Percentiles rank a stretch among this genome's conserved stretches.
Evolutionary conservation across 1,140 invertebrate species (phyloP).

Genomic region (Vanessa atalanta): DNA sequence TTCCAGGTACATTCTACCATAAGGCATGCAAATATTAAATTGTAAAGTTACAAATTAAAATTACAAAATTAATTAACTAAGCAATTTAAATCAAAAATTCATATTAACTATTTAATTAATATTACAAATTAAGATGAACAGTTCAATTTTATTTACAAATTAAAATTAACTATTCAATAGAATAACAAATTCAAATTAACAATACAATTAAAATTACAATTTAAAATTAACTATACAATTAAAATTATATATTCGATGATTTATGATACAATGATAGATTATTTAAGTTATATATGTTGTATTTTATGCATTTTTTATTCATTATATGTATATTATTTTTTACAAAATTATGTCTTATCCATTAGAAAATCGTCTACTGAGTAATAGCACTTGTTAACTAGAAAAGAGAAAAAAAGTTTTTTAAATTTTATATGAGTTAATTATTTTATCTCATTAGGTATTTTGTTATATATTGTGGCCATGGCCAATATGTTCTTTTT

Average conservation of each 20-base stretch:
- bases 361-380: slow-evolving; percentile 10
- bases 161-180: too few species aligned
- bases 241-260: slow-evolving; percentile 9
- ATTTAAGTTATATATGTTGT: slow-evolving; percentile 2
- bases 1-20: too few species aligned
- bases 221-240: slow-evolving; percentile 9
- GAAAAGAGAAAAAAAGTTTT: slow-evolving; percentile 7
- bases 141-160: too few species aligned
- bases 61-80: too few species aligned
- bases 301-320: background rate
- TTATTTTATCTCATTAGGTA: slow-evolving; percentile 2
- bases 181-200: too few species aligned
- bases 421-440: slow-evolving; percentile 13
- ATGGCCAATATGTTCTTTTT: background rate
- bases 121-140: too few species aligned
- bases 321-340: too few species aligned
- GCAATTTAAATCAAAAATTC: too few species aligned
- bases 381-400: slow-evolving; percentile 2
- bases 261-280: slow-evolving; percentile 8
- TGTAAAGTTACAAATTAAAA: too few species aligned
- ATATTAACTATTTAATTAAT: too few species aligned
- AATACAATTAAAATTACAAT: too few species aligned
- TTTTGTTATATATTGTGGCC: slow-evolving; percentile 11
- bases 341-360: slow-evolving; percentile 8
- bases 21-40: too few species aligned